Conservation (phyloP, 2,113 vertebrate species). For the Tichodroma muraria region DNA sequence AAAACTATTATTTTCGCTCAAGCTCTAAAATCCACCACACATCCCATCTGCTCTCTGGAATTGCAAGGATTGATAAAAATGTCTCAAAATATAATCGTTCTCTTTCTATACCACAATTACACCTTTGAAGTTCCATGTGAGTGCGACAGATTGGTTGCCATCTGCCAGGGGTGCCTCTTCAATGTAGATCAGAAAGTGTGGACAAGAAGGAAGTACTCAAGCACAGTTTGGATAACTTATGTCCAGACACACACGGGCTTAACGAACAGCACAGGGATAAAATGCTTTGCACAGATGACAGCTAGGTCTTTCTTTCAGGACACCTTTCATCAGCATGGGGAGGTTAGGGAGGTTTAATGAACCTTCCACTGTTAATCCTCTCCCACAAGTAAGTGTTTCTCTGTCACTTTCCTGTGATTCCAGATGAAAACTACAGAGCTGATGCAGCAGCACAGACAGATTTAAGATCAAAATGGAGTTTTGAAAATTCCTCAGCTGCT, state of each 20-base stretch:
- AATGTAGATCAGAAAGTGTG: neutral
- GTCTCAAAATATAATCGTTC: neutral
- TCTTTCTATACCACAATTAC: neutral
- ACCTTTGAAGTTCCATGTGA: neutral
- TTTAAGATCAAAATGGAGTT: neutral
- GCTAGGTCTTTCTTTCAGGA: neutral
- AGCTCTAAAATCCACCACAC: neutral
- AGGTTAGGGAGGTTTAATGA: neutral
- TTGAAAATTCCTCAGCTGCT: neutral
- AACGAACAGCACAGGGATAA: neutral
- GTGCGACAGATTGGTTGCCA: neutral
- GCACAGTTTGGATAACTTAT: neutral
- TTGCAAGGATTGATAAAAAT: neutral
- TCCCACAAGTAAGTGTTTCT: neutral
- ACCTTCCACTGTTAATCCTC: neutral
- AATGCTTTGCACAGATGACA: neutral
- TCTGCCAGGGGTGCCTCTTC: neutral
- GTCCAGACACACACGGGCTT: accelerated
- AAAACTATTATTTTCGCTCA: neutral
- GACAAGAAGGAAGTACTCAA: neutral
- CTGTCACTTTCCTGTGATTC: neutral
- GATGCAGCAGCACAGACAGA: accelerated
- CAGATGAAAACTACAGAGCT: neutral
- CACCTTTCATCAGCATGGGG: neutral
- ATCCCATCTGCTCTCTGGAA: neutral